Conservation (phyloP, 30 jellyfish, hydroid and myxozoan species). For the Turritopsis dohrnii region DNA sequence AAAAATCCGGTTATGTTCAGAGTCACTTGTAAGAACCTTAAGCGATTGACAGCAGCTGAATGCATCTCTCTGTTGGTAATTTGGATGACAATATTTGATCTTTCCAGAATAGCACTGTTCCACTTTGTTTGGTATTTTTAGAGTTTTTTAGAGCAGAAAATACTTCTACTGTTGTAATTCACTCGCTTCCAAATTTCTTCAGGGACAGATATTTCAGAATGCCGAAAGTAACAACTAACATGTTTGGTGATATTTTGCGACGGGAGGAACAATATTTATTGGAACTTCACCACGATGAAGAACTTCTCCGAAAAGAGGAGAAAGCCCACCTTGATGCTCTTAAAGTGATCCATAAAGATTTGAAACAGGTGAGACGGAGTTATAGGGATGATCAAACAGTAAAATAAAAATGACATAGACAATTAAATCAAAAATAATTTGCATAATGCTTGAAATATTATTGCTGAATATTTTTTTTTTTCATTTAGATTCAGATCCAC, state of each 20-base stretch:
- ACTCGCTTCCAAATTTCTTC: no score
- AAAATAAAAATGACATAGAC: not conserved
- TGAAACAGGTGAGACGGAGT: not conserved
- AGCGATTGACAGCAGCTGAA: no score
- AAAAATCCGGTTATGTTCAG: no score
- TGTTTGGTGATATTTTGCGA: not conserved
- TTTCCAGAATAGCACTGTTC: no score
- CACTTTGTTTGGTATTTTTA: no score
- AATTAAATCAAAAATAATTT: no score
- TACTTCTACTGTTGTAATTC: not conserved
- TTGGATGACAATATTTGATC: no score
- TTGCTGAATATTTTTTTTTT: not conserved
- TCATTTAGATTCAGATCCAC: not conserved
- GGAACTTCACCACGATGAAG: conserved; percentile 6
- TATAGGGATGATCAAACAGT: not conserved
- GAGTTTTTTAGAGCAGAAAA: no score
- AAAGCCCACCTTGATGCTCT: conserved; percentile 10
- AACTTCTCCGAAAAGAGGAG: conserved; percentile 7
- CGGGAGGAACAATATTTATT: not conserved
- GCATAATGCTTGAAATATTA: no score
- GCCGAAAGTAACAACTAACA: not conserved
- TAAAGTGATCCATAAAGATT: conserved; percentile 1
- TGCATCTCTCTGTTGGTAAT: no score
- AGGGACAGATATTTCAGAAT: not conserved
- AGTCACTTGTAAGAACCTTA: no score